Evolutionary conservation across 2,797 vertebrate genomes (phyloP).

Genomic region (Chiloscyllium punctatum): DNA sequence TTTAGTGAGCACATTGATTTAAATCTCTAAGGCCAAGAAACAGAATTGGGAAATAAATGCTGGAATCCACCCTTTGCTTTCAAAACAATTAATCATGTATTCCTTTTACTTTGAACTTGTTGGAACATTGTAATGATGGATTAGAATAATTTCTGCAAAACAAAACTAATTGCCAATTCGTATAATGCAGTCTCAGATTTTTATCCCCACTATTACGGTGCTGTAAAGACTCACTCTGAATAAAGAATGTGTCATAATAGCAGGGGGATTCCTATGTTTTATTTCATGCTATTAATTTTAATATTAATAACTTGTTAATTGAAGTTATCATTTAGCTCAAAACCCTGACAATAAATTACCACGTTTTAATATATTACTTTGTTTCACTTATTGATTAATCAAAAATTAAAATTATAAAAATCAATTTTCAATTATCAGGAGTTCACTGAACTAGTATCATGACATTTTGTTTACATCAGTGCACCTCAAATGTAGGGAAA

Average conservation of each 20-base stretch:
- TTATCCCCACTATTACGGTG: neutral
- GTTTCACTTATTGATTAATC: neutral
- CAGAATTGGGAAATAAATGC: neutral
- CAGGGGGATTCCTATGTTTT: neutral
- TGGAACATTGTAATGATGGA: neutral
- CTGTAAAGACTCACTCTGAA: neutral
- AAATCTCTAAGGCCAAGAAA: neutral
- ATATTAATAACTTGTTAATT: neutral
- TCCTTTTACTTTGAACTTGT: neutral
- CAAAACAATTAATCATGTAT: neutral
- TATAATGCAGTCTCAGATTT: neutral
- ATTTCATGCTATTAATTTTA: neutral
- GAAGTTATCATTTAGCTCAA: neutral
- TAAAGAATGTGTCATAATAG: neutral
- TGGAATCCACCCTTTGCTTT: neutral
- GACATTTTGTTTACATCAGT: neutral
- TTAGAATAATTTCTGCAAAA: neutral
- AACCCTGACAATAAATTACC: neutral
- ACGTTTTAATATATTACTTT: neutral
- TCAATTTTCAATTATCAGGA: neutral
- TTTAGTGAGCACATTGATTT: neutral
- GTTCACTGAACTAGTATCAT: neutral
- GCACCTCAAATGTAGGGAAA: neutral
- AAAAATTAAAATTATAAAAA: neutral
- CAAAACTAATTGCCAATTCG: neutral